Evolutionary conservation across 2,888 invertebrate species (phyloP).

Genomic region (Megaustenia siamemsis): DNA sequence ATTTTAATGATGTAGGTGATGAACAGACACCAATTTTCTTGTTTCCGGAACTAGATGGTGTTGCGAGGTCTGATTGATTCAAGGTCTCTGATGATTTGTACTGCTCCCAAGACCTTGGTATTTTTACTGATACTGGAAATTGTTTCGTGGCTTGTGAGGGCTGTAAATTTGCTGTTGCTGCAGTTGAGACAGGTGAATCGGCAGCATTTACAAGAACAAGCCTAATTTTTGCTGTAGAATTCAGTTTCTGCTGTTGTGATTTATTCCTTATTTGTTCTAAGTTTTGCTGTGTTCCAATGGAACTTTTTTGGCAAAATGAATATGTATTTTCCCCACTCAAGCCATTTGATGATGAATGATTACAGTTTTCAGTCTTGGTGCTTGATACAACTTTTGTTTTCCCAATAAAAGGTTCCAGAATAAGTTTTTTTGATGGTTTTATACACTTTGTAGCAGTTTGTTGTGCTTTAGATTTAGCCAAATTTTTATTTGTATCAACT

Average conservation of each 20-base stretch:
- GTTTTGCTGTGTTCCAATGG: not conserved
- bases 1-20: not conserved
- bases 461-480: not conserved
- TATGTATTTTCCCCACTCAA: not conserved
- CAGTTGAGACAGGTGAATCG: not conserved
- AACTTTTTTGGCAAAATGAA: not conserved
- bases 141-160: not conserved
- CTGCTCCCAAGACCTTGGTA: not conserved
- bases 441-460: not conserved
- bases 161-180: not conserved
- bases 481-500: not conserved
- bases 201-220: not conserved
- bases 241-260: not conserved
- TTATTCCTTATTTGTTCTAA: not conserved
- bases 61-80: not conserved
- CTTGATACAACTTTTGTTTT: slow-evolving; percentile 21
- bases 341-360: not conserved
- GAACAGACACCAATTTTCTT: not conserved
- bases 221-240: not conserved
- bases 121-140: not conserved
- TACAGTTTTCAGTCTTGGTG: slow-evolving; percentile 24
- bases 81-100: not conserved
- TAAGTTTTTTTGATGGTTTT: not conserved
- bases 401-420: slow-evolving; percentile 46
- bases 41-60: not conserved